Conservation (phyloP, 2,113 vertebrate genomes). For the Brevimyrus niger region DNA sequence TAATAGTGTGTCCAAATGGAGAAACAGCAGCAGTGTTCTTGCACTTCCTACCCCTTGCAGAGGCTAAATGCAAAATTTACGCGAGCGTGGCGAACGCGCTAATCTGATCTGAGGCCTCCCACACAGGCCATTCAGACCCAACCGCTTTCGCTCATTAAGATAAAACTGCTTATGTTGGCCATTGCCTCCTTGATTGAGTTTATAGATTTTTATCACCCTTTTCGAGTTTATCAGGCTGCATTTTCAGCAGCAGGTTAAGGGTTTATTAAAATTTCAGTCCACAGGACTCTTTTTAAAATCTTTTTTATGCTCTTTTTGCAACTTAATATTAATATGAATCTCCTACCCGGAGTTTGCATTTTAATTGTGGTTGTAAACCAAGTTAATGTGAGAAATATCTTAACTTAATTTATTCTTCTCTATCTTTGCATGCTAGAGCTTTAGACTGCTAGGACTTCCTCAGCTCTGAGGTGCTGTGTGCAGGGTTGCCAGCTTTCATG, state of each 20-base stretch:
- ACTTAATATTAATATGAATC: neutral
- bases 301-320: neutral
- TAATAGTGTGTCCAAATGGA: neutral
- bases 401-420: neutral
- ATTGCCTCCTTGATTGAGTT: neutral
- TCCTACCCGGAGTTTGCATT: neutral
- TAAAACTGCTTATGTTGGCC: neutral
- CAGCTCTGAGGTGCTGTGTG: neutral
- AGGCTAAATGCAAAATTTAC: neutral
- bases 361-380: neutral
- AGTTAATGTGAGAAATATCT: neutral
- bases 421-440: neutral
- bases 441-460: neutral
- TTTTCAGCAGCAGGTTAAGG: neutral
- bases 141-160: neutral
- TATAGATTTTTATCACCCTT: constrained; percentile 1
- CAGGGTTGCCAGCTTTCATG: neutral
- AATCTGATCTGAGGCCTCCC: neutral
- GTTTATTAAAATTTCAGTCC: neutral
- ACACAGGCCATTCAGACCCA: constrained; percentile 1
- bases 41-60: neutral
- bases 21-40: neutral
- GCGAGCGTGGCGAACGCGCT: neutral
- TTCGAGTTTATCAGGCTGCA: neutral
- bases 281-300: neutral